Conservation (phyloP, 2,113 vertebrate genomes). For the Pipa parva region DNA sequence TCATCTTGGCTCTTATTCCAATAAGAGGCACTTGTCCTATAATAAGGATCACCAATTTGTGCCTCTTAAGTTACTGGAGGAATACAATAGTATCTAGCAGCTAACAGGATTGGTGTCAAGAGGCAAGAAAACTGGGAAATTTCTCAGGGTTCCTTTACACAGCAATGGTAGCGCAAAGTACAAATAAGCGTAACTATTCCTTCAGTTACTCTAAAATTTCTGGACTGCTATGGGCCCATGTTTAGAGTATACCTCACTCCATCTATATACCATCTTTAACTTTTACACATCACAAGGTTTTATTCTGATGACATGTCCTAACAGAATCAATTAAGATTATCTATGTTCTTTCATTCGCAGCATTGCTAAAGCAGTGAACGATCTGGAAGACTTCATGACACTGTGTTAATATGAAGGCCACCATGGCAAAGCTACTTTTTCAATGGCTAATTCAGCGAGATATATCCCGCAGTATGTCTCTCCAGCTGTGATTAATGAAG, state of each 20-base stretch:
- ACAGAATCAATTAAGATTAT: slow-evolving; percentile 53
- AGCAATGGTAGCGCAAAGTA: too few species aligned
- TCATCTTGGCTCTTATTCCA: too few species aligned
- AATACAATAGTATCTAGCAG: slow-evolving; percentile 11
- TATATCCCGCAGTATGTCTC: slow-evolving; percentile 43
- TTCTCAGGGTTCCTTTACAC: slow-evolving; percentile 4
- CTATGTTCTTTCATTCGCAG: slow-evolving; percentile 51
- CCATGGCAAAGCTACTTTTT: slow-evolving; percentile 47
- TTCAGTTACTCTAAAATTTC: not conserved
- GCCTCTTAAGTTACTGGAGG: slow-evolving; percentile 7
- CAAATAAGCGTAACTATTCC: too few species aligned
- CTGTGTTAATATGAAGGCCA: slow-evolving; percentile 53
- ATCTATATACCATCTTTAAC: slow-evolving; percentile 4
- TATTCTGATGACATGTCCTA: slow-evolving; percentile 46
- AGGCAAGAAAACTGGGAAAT: too few species aligned
- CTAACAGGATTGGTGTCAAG: too few species aligned
- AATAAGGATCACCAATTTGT: not conserved
- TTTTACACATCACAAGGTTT: slow-evolving; percentile 45
- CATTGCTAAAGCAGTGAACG: slow-evolving; percentile 48
- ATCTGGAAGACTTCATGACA: slow-evolving; percentile 52
- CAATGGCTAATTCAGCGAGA: slow-evolving; percentile 48
- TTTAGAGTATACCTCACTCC: not conserved
- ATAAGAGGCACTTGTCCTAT: too few species aligned
- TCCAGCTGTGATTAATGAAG: slow-evolving; percentile 11
- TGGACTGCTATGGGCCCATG: too few species aligned